phyloP scores from a whole-genome alignment of 2,113 vertebrate genomes.

The Ochotona curzoniae region DNA sequence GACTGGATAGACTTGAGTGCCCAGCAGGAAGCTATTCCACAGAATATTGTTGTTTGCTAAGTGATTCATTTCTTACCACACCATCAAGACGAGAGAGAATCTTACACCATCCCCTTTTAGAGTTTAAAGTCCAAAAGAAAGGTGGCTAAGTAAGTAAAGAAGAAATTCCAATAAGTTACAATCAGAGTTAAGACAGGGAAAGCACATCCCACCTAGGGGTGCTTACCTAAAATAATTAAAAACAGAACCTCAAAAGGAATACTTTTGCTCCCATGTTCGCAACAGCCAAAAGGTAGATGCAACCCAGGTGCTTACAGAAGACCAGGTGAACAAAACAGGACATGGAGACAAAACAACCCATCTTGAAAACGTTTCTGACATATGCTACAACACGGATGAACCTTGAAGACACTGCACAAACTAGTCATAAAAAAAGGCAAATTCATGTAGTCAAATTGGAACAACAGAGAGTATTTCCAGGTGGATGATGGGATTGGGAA shows the following conservation, averaged over 20 bases:
- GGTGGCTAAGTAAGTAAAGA: not conserved
- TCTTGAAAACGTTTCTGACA: too few species aligned
- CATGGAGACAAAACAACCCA: too few species aligned
- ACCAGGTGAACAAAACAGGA: too few species aligned
- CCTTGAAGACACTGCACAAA: not conserved
- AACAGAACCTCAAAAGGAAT: not conserved
- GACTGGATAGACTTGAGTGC: too few species aligned
- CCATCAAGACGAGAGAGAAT: not conserved
- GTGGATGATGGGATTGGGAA: too few species aligned
- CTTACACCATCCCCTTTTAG: too few species aligned
- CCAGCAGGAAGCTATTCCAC: not conserved
- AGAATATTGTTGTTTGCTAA: slow-evolving; percentile 29
- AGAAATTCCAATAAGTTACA: not conserved
- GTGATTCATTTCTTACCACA: not conserved
- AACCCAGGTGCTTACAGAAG: too few species aligned
- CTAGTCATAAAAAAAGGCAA: not conserved
- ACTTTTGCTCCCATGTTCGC: too few species aligned
- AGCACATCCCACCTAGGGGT: not conserved
- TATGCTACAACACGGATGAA: too few species aligned
- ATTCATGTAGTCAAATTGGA: not conserved
- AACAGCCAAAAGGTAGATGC: not conserved
- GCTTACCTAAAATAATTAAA: not conserved
- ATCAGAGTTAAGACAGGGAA: not conserved
- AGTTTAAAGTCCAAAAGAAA: not conserved
- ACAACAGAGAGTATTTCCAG: not conserved